Base-by-base conservation (phyloP, 2,113 vertebrate genomes). In the Colaptes auratus region DNA sequence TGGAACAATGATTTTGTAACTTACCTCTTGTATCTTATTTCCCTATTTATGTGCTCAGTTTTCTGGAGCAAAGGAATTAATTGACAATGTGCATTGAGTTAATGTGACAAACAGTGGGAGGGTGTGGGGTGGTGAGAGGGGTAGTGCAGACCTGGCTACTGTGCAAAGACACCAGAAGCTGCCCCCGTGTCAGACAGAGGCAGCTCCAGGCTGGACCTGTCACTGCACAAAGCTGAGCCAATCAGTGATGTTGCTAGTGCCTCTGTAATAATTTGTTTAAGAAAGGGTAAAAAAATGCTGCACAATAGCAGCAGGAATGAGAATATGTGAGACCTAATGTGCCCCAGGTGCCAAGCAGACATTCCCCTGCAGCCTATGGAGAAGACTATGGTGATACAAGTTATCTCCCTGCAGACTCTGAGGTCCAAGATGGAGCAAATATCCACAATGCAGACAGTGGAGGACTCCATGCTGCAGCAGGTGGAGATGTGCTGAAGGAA, bases 71-170 rank as follows among this genome's bases (percentile, higher is more conserved):
- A 92, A 90, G 5, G 78, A 74, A 81, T 46, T 64, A 2, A 63
- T 85, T 76, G 76, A 36, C 6, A 48, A 20, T 46, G 7, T 66
- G 8, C 48, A 70, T 24, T 36, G 7, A 6, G 8, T 61, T 83
- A 36, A 19, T 2, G 1, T 30, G 7, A 7, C 10, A 77, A 56
- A 12, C 31, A n/a, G 30, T 17, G 28, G 12, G 31, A 60, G 58
- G 19, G 30, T 35, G 60, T 24, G 0, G 0, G 2, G 15, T 6
- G 31, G 3, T 36, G 14, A 33, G 12, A 1, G 8, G 3, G 2
- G 6, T 2, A 1, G 0, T 31, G 7, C 12, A 73, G 31, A 25
- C 2, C 10, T 44, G 18, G 12, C 7, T 69, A 3, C 31, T 44
- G 2, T 33, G 16, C 88, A 30, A 79, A 67, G 44, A 39, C 5